Evolutionary conservation across 2,797 vertebrate species (phyloP).

Genomic region (Masticophis lateralis): DNA sequence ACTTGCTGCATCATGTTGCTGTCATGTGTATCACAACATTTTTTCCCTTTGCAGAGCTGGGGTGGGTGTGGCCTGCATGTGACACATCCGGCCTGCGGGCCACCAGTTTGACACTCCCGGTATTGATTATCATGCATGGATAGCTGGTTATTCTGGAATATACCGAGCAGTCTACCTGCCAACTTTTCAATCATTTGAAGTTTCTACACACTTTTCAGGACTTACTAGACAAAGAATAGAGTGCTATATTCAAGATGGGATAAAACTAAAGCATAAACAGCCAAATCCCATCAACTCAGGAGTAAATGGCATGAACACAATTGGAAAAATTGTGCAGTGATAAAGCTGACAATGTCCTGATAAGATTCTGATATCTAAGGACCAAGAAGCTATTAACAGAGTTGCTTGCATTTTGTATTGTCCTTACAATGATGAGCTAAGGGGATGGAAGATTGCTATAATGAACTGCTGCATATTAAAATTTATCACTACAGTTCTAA

Average conservation of each 20-base stretch:
- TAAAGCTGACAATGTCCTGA: background rate
- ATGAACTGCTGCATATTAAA: background rate
- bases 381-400: background rate
- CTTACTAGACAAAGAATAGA: background rate
- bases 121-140: background rate
- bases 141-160: background rate
- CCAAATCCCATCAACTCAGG: background rate
- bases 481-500: background rate
- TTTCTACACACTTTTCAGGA: background rate
- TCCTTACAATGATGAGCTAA: background rate
- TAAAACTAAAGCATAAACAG: background rate
- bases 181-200: background rate
- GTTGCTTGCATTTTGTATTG: background rate
- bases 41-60: too few relatives aligned
- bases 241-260: background rate
- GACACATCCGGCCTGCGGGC: too few relatives aligned
- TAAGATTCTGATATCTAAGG: background rate
- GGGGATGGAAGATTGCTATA: background rate
- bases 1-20: fast-evolving
- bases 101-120: too few relatives aligned
- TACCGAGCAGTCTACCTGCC: background rate
- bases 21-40: too few relatives aligned
- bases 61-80: too few relatives aligned
- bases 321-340: background rate
- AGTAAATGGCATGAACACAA: background rate